Evolutionary conservation across 2,797 vertebrate genomes (phyloP).

Genomic region (Neomorphus geoffroyi): DNA sequence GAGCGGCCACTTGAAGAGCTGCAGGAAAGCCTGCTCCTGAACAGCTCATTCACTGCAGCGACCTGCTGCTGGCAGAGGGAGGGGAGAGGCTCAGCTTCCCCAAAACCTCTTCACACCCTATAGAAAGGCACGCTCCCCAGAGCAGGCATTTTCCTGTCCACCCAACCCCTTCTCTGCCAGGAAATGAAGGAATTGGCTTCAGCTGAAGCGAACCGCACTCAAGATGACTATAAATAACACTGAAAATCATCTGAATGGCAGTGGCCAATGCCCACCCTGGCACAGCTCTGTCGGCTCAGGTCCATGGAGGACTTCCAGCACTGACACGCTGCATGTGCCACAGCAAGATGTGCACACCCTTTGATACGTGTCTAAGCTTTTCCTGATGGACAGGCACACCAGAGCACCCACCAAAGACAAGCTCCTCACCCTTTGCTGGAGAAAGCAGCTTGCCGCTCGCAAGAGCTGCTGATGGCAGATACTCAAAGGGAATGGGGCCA

Average conservation of each 20-base stretch:
- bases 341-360: not conserved
- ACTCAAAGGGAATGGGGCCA: not conserved
- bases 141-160: not conserved
- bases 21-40: not conserved
- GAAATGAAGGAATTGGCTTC: not conserved
- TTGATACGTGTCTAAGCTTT: not conserved
- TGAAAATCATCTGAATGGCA: not conserved
- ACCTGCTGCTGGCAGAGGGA: not conserved
- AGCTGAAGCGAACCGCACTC: not conserved
- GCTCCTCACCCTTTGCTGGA: not conserved
- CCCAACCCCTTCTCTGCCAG: not conserved
- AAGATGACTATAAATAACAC: not conserved
- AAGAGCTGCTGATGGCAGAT: not conserved
- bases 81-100: not conserved
- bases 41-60: not conserved
- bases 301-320: not conserved
- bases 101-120: not conserved
- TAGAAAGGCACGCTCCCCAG: not conserved
- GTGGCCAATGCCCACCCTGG: not conserved
- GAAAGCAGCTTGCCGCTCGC: not conserved
- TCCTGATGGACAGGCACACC: not conserved
- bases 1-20: not conserved
- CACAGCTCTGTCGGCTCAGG: not conserved
- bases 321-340: rapidly evolving
- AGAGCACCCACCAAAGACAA: not conserved